Evolutionary conservation across 1,140 invertebrate species (phyloP).

Genomic region (Diachasmimorpha longicaudata): DNA sequence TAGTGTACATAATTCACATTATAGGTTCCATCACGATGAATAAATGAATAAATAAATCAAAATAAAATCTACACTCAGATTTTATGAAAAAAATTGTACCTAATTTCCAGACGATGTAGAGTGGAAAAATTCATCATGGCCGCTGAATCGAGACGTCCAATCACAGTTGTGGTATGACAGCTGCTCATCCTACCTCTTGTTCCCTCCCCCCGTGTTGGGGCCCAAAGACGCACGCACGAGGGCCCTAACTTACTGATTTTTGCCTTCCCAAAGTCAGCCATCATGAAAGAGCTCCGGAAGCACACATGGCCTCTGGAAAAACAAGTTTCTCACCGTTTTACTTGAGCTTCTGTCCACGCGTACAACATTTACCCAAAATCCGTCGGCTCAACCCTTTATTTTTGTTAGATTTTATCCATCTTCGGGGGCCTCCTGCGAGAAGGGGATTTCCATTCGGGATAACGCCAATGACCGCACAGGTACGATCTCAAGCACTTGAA

Average conservation of each 20-base stretch:
- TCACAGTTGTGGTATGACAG: conserved; percentile 51
- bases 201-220: conserved; percentile 7
- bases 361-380: conserved; percentile 5
- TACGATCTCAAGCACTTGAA: conserved; percentile 23
- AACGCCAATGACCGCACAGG: conserved; percentile 17
- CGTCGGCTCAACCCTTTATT: not conserved
- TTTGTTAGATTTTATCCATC: not conserved
- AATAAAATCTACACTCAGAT: not conserved
- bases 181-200: conserved; percentile 50
- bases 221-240: conserved; percentile 30
- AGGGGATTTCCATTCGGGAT: too few relatives aligned
- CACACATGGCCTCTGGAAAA: not conserved
- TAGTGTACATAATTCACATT: too few relatives aligned
- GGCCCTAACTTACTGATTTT: conserved; percentile 64
- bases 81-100: not conserved
- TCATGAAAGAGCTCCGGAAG: conserved; percentile 38
- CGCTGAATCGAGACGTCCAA: conserved; percentile 46
- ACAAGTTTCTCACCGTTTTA: not conserved
- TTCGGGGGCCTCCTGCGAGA: too few relatives aligned
- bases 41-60: too few relatives aligned
- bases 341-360: not conserved
- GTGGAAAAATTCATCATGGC: conserved; percentile 61
- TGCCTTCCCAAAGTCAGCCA: conserved; percentile 63
- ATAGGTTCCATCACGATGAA: too few relatives aligned
- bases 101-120: conserved; percentile 34